Evolutionary conservation across 2,888 invertebrate genomes (phyloP).

Genomic region (Caenorhabditis auriculariae): DNA sequence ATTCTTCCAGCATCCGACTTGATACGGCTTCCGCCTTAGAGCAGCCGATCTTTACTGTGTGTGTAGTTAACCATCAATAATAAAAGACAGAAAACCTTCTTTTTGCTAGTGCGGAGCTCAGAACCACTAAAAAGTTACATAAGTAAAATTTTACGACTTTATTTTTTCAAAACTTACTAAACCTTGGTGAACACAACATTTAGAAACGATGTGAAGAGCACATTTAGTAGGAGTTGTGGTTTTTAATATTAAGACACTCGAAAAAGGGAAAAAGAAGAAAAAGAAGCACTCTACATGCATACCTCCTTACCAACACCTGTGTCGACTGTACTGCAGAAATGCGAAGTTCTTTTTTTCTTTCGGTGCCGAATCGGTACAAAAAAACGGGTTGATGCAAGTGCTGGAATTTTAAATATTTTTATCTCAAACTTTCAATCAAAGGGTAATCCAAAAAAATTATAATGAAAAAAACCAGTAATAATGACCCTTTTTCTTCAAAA

Average conservation of each 20-base stretch:
- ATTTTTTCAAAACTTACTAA: too few species aligned
- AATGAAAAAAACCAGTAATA: too few species aligned
- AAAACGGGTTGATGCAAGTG: slow-evolving; percentile 53
- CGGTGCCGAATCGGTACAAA: slow-evolving; percentile 42
- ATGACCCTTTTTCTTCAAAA: too few species aligned
- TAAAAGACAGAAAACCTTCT: not conserved
- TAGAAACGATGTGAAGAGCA: too few species aligned
- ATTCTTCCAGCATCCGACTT: not conserved
- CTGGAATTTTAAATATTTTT: too few species aligned
- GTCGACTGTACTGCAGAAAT: slow-evolving; percentile 26
- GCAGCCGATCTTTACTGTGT: not conserved
- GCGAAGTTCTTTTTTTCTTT: slow-evolving; percentile 20
- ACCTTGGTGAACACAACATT: too few species aligned
- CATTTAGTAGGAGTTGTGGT: too few species aligned
- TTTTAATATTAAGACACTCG: too few species aligned
- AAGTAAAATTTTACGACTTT: too few species aligned
- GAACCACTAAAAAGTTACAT: too few species aligned
- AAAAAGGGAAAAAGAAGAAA: too few species aligned
- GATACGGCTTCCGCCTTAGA: not conserved
- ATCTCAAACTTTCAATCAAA: not conserved
- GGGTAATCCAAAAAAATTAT: not conserved
- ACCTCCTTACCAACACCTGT: slow-evolving; percentile 33
- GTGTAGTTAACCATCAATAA: not conserved
- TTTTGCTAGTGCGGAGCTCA: not conserved
- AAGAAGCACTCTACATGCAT: slow-evolving; percentile 27